A percentile compares a stretch with the other conserved stretches of the same genome.
These are phyloP conservation scores for Anthoscopus minutus DNA, from an alignment of 2,113 vertebrate species.

Conservation along the genomic window DNA sequence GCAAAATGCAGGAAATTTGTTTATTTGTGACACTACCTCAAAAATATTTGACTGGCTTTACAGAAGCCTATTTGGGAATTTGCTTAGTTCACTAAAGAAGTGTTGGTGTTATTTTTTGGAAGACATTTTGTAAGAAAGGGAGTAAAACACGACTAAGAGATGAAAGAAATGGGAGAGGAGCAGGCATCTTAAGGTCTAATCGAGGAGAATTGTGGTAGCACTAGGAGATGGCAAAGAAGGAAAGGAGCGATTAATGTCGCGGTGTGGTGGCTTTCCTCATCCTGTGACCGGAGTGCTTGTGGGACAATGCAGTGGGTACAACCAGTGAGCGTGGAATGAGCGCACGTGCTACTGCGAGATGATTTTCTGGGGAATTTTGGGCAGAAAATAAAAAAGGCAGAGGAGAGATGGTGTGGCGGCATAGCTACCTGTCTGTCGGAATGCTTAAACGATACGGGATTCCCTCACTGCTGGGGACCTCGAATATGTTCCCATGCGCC, in stretches of 20 bases:
- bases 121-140: background rate
- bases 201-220: background rate
- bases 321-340: rapidly evolving
- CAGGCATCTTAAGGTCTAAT: background rate
- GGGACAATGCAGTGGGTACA: rapidly evolving
- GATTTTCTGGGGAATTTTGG: background rate
- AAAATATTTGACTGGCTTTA: background rate
- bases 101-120: background rate
- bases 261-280: background rate
- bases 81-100: background rate
- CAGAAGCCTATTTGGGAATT: background rate
- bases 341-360: rapidly evolving
- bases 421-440: background rate
- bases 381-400: background rate
- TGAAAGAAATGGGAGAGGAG: background rate
- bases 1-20: background rate
- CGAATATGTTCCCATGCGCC: rapidly evolving
- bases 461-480: rapidly evolving
- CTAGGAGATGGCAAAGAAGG: no score
- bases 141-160: background rate
- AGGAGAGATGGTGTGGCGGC: rapidly evolving
- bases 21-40: background rate
- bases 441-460: rapidly evolving
- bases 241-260: background rate
- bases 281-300: background rate